Conservation (phyloP, 2,888 invertebrate species). For the Andrena bucephala region DNA sequence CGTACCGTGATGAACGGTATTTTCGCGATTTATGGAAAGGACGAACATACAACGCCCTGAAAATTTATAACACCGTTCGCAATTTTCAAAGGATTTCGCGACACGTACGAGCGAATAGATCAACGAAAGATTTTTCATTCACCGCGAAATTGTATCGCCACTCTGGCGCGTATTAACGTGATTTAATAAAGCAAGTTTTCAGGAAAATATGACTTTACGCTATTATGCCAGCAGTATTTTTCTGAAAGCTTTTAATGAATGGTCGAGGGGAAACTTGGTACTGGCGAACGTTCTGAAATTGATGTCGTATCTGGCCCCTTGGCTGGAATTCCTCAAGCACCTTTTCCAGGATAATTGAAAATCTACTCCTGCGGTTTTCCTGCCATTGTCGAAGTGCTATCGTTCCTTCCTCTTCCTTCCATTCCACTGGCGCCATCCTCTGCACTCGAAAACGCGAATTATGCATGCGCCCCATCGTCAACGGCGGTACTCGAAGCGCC, state of each 20-base stretch:
- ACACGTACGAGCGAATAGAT: background rate
- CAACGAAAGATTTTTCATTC: slow-evolving; percentile 7
- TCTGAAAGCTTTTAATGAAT: background rate
- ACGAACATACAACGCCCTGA: no score
- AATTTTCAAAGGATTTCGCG: slow-evolving; percentile 1
- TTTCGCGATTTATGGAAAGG: slow-evolving; percentile 13
- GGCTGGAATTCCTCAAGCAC: slow-evolving; percentile 50
- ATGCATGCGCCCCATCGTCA: slow-evolving; percentile 50
- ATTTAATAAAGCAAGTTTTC: background rate
- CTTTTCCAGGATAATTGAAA: slow-evolving; percentile 67
- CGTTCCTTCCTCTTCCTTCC: slow-evolving; percentile 16
- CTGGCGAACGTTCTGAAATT: slow-evolving; percentile 14
- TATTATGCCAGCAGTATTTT: slow-evolving; percentile 11
- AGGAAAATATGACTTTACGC: background rate
- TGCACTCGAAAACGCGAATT: slow-evolving; percentile 55
- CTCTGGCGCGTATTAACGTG: background rate
- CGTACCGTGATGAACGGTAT: background rate
- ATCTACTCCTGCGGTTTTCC: slow-evolving; percentile 58
- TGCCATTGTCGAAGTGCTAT: slow-evolving; percentile 49
- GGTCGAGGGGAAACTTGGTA: background rate
- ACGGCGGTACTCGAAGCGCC: slow-evolving; percentile 25
- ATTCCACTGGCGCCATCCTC: background rate
- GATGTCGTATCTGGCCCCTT: slow-evolving; percentile 27
- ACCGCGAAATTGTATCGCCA: background rate
- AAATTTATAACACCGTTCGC: slow-evolving; percentile 22